Conservation (phyloP, 2,797 vertebrate genomes). For the Monodelphis domestica region DNA sequence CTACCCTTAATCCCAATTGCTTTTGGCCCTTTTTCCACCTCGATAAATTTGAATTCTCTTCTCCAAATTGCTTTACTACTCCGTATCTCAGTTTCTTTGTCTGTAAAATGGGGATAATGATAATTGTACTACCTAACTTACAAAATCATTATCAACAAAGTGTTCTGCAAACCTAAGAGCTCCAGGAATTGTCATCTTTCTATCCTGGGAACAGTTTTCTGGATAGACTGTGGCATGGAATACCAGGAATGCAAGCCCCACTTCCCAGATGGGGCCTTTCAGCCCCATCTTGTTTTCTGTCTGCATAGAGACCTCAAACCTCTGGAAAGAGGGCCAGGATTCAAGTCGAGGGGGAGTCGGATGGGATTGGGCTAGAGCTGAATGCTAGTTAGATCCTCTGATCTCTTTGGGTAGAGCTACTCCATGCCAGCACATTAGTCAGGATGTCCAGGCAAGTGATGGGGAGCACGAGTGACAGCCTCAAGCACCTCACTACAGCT, state of each 20-base stretch:
- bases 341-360: neutral
- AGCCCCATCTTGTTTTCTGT: neutral
- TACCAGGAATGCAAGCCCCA: neutral
- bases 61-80: neutral
- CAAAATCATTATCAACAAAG: neutral
- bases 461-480: too few relatives aligned
- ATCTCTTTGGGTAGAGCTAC: neutral
- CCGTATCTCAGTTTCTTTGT: neutral
- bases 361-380: neutral
- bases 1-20: neutral
- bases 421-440: neutral
- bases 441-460: neutral
- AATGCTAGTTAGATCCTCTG: neutral
- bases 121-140: neutral
- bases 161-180: neutral
- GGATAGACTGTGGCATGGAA: neutral
- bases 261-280: neutral
- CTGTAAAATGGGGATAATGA: neutral
- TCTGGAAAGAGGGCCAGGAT: neutral
- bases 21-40: neutral
- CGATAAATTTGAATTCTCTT: constrained; percentile 17
- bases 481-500: too few relatives aligned
- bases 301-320: neutral
- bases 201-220: neutral
- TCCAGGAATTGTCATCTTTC: neutral